Evolutionary conservation across 1,140 invertebrate genomes (phyloP), one percentile per base, ranked within the genome.

Genomic region (Oedothorax gibbosus): DNA sequence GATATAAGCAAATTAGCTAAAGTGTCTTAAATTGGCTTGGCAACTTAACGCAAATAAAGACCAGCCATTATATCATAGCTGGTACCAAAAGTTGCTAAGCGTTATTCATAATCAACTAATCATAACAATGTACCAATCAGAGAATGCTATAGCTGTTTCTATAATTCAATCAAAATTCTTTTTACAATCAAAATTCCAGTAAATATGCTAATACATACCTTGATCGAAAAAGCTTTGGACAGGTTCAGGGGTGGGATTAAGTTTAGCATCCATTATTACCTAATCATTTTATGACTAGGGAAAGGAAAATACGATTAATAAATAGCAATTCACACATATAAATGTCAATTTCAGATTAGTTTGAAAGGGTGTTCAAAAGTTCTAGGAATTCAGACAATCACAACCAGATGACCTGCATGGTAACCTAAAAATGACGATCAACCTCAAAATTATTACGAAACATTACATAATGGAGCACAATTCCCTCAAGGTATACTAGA

Each of bases 191-290:
- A 66, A 73, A 73, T 14, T 49, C 0, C 21, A 18, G 8, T 4
- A 0, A 56, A 75, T 21, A 49, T 20, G 0, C 6, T 10, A 10
- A 21, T 14, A 49, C 0, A 51, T 79, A 79, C 77, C 51, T 79
- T 54, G 14, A 56, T 79, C 77, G 56, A 66, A 79, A 11, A 79
- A 14, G n/a, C 49, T 54, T 20, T 66, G 50, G 2, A 79, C 77
- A 54, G 77, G 62, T 20, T 79, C 77, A 54, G 77, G 51, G 20
- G 77, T 79, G 20, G 60, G 60, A 66, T 79, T 79, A 15, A 65
- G 77, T 21, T 62, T 62, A 18, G 68, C 77, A 18, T 77, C 75
- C 75, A 77, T 77, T 51, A 20, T 71, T 11, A 71, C 0, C 15
- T 51, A 71, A n/a, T 71, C 35, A 35, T 35, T 35, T 35, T 35